Evolutionary conservation across 1,140 invertebrate genomes (phyloP), one percentile per base, ranked within the genome.

Genomic region (Mercenaria mercenaria): DNA sequence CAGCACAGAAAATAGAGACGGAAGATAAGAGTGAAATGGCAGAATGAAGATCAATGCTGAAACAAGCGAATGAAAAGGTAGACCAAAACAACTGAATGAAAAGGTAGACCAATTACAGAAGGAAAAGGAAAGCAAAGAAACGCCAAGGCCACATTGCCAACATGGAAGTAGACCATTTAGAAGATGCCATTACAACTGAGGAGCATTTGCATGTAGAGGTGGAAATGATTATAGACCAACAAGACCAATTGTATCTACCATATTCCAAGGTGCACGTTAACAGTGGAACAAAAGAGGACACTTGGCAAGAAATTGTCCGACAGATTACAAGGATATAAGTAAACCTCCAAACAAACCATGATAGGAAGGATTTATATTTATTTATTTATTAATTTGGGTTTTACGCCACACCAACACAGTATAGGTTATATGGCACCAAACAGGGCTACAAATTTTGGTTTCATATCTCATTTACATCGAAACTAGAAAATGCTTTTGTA

Each of bases 61-160:
- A 81, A 61, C 79, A 84, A 43, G 39, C 43, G n/a, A 32, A 69
- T 41, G 61, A 67, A 1, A 67, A 41, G 47, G 10, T 69, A 0
- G 39, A 84, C 18, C 34, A 0, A 29, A 81, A 61, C 79, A 84
- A 43, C 64, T 67, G n/a, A 32, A 69, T 41, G 61, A 67, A 1
- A 67, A 41, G 47, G 10, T 69, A 0, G 39, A 84, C 18, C 34
- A 67, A 29, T 1, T 64, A 43, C 8, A 47, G 39, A 64, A 69
- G 39, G 34, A 69, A 52, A 84, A 67, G 13, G 37, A 52, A 37
- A 18, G 29, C 20, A 47, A 26, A 29, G 50, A 15, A 61, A 0
- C n/a, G 13, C n/a, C 23, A n/a, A 11, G 37, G 69, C 13, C 59
- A 41, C 26, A 67, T 10, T 26, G 43, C 4, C 23, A 1, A 26